phyloP scores from a whole-genome alignment of 2,888 invertebrate genomes.

The Drosophila leonis region DNA sequence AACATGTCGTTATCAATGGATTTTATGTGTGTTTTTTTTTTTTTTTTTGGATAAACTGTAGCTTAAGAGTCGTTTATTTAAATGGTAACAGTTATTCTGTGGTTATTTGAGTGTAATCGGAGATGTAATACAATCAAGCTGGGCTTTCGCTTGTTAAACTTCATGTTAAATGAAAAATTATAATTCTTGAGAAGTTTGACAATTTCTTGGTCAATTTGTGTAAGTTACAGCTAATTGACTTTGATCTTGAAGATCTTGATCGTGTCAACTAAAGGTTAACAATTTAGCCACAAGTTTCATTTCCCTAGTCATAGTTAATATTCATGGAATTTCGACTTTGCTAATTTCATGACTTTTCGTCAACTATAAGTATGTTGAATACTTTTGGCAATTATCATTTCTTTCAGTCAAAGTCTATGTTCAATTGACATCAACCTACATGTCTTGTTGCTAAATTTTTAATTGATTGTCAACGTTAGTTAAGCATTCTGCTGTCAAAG shows the following conservation, averaged over 20 bases:
- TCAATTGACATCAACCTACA: background rate
- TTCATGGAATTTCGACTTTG: background rate
- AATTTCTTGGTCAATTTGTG: background rate
- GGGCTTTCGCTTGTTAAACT: background rate
- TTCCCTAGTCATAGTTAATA: background rate
- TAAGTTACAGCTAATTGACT: background rate
- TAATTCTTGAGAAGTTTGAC: no score
- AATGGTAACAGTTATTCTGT: background rate
- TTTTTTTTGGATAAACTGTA: background rate
- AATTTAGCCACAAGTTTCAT: background rate
- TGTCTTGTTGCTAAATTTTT: background rate
- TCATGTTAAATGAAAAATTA: background rate
- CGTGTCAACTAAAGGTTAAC: background rate
- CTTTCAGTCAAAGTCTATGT: background rate
- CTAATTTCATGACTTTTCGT: background rate
- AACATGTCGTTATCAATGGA: conserved; percentile 2
- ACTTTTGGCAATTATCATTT: background rate
- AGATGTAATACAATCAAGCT: background rate
- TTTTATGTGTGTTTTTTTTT: background rate
- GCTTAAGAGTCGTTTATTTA: background rate
- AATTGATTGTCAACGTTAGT: background rate
- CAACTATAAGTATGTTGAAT: background rate
- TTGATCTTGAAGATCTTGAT: no score
- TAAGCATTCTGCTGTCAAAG: background rate
- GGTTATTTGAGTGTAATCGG: background rate